Base-by-base conservation (phyloP, 2,113 vertebrate genomes). In the Cyrtonyx montezumae region DNA sequence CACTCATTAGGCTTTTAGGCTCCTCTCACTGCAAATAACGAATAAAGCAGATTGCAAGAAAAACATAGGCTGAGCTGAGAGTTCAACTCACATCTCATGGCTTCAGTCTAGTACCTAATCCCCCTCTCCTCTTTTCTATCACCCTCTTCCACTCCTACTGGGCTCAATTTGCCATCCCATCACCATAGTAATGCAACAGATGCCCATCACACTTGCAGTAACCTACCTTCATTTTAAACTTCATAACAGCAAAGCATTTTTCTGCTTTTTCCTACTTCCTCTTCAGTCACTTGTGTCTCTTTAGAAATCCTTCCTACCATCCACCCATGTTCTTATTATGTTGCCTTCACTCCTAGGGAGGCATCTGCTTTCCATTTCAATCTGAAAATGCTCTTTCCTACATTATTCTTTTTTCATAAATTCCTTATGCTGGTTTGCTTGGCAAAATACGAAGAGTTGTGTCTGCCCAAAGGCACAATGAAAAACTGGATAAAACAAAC, bases 311-410 rank as follows among this genome's bases (percentile, higher is more conserved):
- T 89, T 58, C 63, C 75, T 82, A 67, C 70, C 42, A 14, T 28
- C 65, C 63, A 73, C 7, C 42, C 51, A 70, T 89, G 89, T 40
- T 87, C 71, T 82, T 90, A 53, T 30, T 68, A 9, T 18, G 71
- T 25, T 79, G 84, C 92, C 67, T 77, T 40, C 37, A 3, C 80
- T 95, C 84, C 81, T n/a, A 19, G 84, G 70, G 87, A 92, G 83
- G 94, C 94, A 94, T 95, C 94, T 96, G 94, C 90, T 96, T 96
- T 80, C 69, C 49, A 95, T 95, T 94, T 88, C 73, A 56, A 78
- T 77, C 76, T 81, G 76, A 90, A 96, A 96, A 87, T 5, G 9
- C 45, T 82, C 84, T 86, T 95, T 91, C 87, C 93, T 91, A 75
- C 69, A 66, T 86, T 55, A 80, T 32, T 92, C 65, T 87, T 84